Percentiles rank a stretch among this genome's conserved stretches.
Evolutionary conservation across 1,140 invertebrate species (phyloP).

Genomic region (Hermatobates lingyangjiaoensis): DNA sequence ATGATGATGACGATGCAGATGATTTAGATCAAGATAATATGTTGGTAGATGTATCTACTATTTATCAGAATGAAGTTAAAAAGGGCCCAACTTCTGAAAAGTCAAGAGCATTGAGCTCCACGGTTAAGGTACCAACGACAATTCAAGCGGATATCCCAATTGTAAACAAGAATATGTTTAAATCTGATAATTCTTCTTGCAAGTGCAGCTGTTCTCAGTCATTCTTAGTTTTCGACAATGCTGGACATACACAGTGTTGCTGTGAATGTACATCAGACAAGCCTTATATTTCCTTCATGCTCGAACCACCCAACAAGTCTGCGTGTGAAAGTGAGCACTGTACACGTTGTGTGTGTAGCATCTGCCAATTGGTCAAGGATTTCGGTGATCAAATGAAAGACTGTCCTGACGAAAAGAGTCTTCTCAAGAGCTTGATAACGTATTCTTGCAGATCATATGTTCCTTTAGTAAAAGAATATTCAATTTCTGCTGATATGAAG

Average conservation of each 20-base stretch:
- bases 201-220: background rate
- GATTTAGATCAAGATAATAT: background rate
- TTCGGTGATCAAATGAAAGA: background rate
- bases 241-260: background rate
- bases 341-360: background rate
- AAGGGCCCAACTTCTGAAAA: background rate
- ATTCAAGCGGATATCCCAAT: background rate
- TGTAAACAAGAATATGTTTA: background rate
- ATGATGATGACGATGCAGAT: background rate
- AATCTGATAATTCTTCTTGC: background rate
- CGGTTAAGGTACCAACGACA: background rate
- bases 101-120: background rate
- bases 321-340: background rate
- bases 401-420: background rate
- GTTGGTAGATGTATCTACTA: background rate
- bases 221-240: background rate
- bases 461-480: background rate
- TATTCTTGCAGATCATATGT: background rate
- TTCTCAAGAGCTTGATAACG: background rate
- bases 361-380: background rate
- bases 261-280: background rate
- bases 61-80: background rate
- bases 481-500: slow-evolving; percentile 1
- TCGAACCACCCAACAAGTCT: background rate
- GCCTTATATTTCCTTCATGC: background rate